phyloP scores from a whole-genome alignment of 2,797 vertebrate genomes.

The Gorsachius magnificus region DNA sequence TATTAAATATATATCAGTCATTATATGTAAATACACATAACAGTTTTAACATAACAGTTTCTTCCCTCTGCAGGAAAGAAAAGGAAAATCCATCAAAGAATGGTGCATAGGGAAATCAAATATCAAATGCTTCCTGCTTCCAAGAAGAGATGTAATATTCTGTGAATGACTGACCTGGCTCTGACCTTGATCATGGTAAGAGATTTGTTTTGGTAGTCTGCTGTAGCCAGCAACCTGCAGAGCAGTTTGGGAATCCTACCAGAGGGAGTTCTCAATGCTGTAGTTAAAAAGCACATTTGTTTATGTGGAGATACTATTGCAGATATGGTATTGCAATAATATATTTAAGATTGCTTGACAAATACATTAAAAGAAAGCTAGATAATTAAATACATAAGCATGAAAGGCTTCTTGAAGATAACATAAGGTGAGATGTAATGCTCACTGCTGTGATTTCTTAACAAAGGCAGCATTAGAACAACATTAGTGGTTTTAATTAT shows the following conservation, averaged over 20 bases:
- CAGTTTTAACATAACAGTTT: conserved; percentile 57
- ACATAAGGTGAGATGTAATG: conserved; percentile 28
- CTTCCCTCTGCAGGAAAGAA: conserved; percentile 51
- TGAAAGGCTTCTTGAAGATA: conserved; percentile 51
- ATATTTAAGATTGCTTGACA: conserved; percentile 51
- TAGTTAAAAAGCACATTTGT: conserved; percentile 73
- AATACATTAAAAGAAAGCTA: conserved; percentile 38
- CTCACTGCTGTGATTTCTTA: background rate
- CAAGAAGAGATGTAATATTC: conserved; percentile 77
- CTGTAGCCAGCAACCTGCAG: conserved; percentile 86
- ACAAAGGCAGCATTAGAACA: conserved; percentile 46
- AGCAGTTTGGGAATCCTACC: conserved; percentile 87
- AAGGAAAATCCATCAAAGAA: conserved; percentile 78
- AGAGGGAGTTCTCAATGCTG: conserved; percentile 78
- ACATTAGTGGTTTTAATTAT: conserved; percentile 36
- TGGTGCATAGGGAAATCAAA: conserved; percentile 61
- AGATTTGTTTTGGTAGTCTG: conserved; percentile 90
- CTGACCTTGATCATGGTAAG: conserved; percentile 86
- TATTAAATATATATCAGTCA: conserved; percentile 47
- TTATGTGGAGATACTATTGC: conserved; percentile 55
- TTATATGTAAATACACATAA: conserved; percentile 52
- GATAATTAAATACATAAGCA: conserved; percentile 59
- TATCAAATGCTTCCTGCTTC: conserved; percentile 78
- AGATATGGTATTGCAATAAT: conserved; percentile 66
- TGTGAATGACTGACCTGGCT: conserved; percentile 83